Evolutionary conservation across 2,113 vertebrate species (phyloP).

Genomic region (Girardinichthys multiradiatus): DNA sequence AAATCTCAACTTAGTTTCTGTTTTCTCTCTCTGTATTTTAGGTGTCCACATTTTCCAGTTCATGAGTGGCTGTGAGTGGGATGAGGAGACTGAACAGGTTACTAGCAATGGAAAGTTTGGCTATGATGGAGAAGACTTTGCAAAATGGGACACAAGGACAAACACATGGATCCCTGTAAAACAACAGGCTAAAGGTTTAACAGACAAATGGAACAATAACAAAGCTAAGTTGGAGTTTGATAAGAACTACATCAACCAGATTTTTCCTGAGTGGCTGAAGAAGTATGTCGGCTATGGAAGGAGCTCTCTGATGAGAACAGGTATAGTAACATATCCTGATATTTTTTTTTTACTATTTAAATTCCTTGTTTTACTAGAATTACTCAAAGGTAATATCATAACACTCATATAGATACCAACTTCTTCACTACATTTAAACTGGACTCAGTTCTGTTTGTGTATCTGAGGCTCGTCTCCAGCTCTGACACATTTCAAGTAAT

Average conservation of each 20-base stretch:
- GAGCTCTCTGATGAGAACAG: slow-evolving; percentile 28
- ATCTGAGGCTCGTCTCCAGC: not conserved
- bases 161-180: not conserved
- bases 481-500: not conserved
- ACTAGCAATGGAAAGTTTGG: slow-evolving; percentile 23
- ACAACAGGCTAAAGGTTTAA: fast-evolving
- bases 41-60: not conserved
- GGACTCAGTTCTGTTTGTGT: not conserved
- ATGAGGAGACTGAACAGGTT: slow-evolving; percentile 31
- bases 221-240: fast-evolving
- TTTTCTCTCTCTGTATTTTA: slow-evolving; percentile 13
- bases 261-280: slow-evolving; percentile 53
- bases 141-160: slow-evolving; percentile 41
- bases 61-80: slow-evolving; percentile 44
- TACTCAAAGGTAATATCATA: too few species aligned
- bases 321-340: not conserved
- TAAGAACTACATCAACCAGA: slow-evolving; percentile 22
- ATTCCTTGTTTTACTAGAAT: not conserved
- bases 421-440: not conserved
- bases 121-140: slow-evolving; percentile 60
- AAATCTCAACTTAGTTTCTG: too few species aligned
- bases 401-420: fast-evolving
- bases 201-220: slow-evolving; percentile 2
- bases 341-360: not conserved
- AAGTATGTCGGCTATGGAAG: slow-evolving; percentile 40